These are phyloP conservation scores for Allobates femoralis DNA, from an alignment of 2,797 vertebrate genomes.

Conservation along the genomic window DNA sequence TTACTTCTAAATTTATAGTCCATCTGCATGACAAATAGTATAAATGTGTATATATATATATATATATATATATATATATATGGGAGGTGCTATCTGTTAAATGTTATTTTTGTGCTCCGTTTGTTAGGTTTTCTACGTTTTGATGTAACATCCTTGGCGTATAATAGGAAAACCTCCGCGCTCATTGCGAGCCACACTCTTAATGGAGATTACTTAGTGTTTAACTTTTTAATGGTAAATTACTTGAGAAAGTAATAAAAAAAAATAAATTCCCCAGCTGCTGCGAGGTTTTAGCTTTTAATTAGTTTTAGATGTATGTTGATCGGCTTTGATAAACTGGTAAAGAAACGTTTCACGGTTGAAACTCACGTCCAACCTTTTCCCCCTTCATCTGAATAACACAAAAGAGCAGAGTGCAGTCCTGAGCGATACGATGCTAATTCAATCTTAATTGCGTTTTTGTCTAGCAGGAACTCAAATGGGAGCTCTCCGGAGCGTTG, in stretches of 20 bases:
- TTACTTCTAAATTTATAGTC: not conserved
- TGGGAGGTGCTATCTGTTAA: too few relatives aligned
- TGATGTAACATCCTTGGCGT: not conserved
- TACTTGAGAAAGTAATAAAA: conserved; percentile 30
- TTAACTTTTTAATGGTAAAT: conserved; percentile 40
- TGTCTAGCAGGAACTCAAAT: not conserved
- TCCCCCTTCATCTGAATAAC: conserved; percentile 33
- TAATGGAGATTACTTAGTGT: conserved; percentile 33
- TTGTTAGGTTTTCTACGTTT: not conserved
- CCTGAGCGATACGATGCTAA: conserved; percentile 20
- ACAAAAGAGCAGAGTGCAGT: not conserved
- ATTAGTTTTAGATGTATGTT: conserved; percentile 53
- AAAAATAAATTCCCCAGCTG: conserved; percentile 30
- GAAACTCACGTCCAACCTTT: conserved; percentile 20
- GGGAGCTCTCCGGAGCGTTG: not conserved
- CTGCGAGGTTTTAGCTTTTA: conserved; percentile 37
- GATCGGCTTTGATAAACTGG: conserved; percentile 53
- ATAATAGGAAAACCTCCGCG: conserved; percentile 1
- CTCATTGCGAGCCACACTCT: not conserved
- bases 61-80: too few relatives aligned
- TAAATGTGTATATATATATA: too few relatives aligned
- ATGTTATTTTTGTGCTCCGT: too few relatives aligned
- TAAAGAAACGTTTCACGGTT: conserved; percentile 29
- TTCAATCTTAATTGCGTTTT: conserved; percentile 48
- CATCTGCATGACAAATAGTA: too few relatives aligned